Conservation (phyloP, 2,888 invertebrate genomes). For the Baronia brevicornis region DNA sequence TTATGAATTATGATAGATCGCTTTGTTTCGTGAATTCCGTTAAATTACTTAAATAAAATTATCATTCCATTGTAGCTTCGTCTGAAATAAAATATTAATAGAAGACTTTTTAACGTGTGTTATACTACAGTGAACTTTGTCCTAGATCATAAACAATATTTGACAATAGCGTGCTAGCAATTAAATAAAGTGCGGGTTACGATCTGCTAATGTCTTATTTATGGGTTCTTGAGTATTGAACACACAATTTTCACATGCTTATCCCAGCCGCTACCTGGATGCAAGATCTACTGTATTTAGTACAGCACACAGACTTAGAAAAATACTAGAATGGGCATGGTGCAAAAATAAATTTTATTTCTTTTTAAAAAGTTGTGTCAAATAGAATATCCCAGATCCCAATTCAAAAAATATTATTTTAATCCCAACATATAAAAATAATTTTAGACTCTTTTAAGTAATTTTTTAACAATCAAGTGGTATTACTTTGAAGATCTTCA, state of each 20-base stretch:
- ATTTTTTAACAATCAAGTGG: too few species aligned
- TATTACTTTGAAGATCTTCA: too few species aligned
- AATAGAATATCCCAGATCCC: too few species aligned
- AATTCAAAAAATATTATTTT: too few species aligned
- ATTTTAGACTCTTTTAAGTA: too few species aligned
- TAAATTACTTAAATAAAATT: constrained; percentile 31
- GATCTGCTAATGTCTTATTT: constrained; percentile 73
- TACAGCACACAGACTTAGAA: constrained; percentile 28
- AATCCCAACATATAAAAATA: too few species aligned
- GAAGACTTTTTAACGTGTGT: constrained; percentile 10
- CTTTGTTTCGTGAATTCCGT: constrained; percentile 27
- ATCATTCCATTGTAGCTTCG: constrained; percentile 18
- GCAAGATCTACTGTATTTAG: constrained; percentile 37
- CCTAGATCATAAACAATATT: constrained; percentile 38
- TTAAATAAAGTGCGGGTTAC: constrained; percentile 49
- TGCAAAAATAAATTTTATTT: too few species aligned
- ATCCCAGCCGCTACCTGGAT: constrained; percentile 47
- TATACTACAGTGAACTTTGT: constrained; percentile 6
- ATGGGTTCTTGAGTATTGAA: constrained; percentile 54
- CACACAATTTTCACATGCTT: constrained; percentile 69
- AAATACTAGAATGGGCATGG: constrained; percentile 21
- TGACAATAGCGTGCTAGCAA: constrained; percentile 49
- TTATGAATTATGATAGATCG: constrained; percentile 27
- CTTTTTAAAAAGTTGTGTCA: too few species aligned
- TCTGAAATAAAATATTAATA: not conserved